phyloP scores from a whole-genome alignment of 2,797 vertebrate genomes.

The Tapirus indicus region DNA sequence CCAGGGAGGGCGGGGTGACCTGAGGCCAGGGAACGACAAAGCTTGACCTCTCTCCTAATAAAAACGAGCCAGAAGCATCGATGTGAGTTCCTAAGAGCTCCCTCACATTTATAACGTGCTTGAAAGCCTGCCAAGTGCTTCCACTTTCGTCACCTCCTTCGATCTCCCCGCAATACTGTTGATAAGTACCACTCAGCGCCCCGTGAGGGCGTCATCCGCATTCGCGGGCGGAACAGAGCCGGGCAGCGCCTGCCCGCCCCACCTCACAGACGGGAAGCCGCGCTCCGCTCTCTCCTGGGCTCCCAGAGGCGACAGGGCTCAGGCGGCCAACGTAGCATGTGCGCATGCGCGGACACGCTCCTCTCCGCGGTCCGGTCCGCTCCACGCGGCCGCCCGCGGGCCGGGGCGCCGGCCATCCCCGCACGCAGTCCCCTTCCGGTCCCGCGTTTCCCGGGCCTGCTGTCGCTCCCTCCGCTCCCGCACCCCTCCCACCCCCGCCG shows the following conservation, averaged over 20 bases:
- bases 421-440: accelerated
- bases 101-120: background rate
- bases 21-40: background rate
- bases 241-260: background rate
- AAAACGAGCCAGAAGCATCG: background rate
- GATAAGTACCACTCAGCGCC: background rate
- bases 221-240: background rate
- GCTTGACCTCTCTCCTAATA: constrained; percentile 41
- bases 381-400: background rate
- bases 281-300: background rate
- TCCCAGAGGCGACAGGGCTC: background rate
- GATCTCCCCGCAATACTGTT: background rate
- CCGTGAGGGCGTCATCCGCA: background rate
- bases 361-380: background rate
- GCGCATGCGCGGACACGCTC: background rate
- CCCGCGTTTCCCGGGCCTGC: background rate
- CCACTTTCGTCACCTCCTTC: background rate
- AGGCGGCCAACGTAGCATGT: too few relatives aligned
- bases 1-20: background rate
- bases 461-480: background rate
- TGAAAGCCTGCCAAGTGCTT: constrained; percentile 46
- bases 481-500: background rate
- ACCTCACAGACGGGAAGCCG: background rate
- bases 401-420: accelerated
- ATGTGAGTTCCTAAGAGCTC: background rate